phyloP scores from a whole-genome alignment of 2,888 invertebrate species.

The Zaprionus bogoriensis region DNA sequence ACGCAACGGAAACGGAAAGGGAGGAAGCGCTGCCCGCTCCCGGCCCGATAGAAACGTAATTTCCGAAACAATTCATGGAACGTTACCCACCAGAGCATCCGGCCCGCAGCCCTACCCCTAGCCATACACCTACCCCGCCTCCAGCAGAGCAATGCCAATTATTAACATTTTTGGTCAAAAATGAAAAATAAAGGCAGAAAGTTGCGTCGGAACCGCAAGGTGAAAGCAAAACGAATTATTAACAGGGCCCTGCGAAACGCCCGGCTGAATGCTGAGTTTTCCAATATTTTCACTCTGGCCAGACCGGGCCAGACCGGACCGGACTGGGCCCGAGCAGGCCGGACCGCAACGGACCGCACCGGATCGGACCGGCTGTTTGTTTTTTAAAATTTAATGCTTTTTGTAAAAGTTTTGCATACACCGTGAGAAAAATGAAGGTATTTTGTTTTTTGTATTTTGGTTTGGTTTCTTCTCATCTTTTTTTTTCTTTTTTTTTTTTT shows the following conservation, averaged over 20 bases:
- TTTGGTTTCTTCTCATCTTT: no score
- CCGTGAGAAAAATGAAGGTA: constrained; percentile 11
- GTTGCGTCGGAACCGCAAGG: constrained; percentile 46
- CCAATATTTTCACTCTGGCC: constrained; percentile 46
- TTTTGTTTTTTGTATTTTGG: constrained; percentile 26
- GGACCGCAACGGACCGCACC: constrained; percentile 1
- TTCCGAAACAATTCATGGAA: constrained; percentile 66
- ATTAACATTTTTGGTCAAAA: constrained; percentile 61
- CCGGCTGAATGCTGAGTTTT: constrained; percentile 17
- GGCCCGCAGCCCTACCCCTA: background rate
- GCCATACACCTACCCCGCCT: background rate
- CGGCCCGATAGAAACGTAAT: constrained; percentile 47
- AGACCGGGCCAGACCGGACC: no score
- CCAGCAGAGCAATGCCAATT: constrained; percentile 59
- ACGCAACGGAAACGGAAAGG: no score
- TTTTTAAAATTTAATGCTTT: constrained; percentile 66
- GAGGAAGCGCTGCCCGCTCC: no score
- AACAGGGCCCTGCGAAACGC: constrained; percentile 14
- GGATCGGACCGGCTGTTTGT: constrained; percentile 19
- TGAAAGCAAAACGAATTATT: constrained; percentile 59
- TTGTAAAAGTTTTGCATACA: constrained; percentile 54
- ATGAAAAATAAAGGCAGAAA: constrained; percentile 20
- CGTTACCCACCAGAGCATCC: background rate
- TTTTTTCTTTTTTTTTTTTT: constrained; percentile 14
- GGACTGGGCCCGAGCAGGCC: no score